A percentile compares a stretch with the other conserved stretches of the same genome.
phyloP scores from a whole-genome alignment of 2,113 vertebrate species.

The Tachuris rubrigastra region DNA sequence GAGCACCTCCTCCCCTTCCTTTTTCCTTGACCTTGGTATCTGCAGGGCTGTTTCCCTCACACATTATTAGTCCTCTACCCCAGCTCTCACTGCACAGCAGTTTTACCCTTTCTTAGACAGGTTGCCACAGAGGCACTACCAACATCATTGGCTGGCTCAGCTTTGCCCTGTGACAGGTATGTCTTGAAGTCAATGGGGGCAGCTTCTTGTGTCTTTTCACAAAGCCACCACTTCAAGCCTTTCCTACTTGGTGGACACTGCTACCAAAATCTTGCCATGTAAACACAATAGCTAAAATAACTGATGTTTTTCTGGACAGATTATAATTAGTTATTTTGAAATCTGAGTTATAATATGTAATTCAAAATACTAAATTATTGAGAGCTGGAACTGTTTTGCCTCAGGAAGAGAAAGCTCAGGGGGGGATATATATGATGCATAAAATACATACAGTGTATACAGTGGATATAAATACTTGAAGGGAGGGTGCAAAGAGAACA shows the following conservation, averaged over 20 bases:
- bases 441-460: background rate
- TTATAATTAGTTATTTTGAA: conserved; percentile 4
- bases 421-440: background rate
- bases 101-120: background rate
- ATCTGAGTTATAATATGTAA: conserved; percentile 3
- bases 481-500: background rate
- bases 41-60: background rate
- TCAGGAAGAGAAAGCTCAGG: background rate
- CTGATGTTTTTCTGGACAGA: background rate
- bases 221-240: background rate
- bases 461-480: background rate
- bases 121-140: background rate
- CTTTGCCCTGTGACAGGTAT: background rate
- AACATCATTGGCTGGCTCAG: background rate
- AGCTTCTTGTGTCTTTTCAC: background rate
- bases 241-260: background rate
- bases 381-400: background rate
- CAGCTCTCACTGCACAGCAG: background rate
- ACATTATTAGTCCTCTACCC: background rate
- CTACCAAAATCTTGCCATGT: background rate
- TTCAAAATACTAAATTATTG: background rate
- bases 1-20: background rate
- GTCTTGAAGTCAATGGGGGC: background rate
- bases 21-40: background rate
- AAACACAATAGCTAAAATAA: background rate